These are phyloP conservation scores for Vidua chalybeata DNA, from an alignment of 2,113 vertebrate species.

Conservation along the genomic window DNA sequence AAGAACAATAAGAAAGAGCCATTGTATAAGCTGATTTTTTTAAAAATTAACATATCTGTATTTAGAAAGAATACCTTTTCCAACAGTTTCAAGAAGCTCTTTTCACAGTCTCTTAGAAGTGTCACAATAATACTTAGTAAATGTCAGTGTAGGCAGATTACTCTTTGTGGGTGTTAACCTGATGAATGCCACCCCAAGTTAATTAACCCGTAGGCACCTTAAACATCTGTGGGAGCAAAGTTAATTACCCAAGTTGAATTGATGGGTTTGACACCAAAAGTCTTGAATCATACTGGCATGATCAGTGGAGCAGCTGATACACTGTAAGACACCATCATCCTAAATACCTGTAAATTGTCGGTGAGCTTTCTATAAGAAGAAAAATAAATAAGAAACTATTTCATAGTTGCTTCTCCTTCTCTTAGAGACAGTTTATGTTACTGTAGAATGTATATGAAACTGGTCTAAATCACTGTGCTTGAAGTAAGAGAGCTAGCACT, in stretches of 20 bases:
- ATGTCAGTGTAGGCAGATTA: neutral
- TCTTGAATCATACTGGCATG: neutral
- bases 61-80: neutral
- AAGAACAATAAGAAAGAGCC: neutral
- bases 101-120: neutral
- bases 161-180: neutral
- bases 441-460: neutral
- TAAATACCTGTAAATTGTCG: neutral
- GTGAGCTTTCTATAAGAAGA: neutral
- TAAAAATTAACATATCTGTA: neutral
- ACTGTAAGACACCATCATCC: neutral
- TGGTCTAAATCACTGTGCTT: neutral
- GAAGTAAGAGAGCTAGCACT: neutral
- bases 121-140: neutral
- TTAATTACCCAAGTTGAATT: neutral
- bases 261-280: neutral
- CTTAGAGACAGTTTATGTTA: neutral
- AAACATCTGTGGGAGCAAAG: neutral
- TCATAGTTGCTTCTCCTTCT: neutral
- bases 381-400: neutral
- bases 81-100: neutral
- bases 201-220: neutral
- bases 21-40: neutral
- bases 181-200: neutral
- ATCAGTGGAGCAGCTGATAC: neutral